Percentiles rank a stretch among this genome's conserved stretches.
These are phyloP conservation scores for Microctenopoma steveboyesi DNA, from an alignment of 2,797 vertebrate species.

Conservation along the genomic window DNA sequence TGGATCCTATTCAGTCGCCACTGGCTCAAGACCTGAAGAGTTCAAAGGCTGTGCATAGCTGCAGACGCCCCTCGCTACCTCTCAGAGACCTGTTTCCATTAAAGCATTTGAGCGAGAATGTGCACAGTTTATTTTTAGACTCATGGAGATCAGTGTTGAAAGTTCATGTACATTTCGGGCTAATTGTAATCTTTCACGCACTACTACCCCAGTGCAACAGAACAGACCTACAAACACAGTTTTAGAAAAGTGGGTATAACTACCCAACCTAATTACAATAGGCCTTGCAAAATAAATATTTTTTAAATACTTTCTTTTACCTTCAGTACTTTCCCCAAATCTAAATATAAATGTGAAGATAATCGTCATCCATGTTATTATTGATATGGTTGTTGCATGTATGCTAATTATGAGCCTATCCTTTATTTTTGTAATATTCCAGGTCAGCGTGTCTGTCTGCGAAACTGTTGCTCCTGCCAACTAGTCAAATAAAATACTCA, in stretches of 20 bases:
- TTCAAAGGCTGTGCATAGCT: constrained; percentile 48
- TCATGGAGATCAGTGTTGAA: constrained; percentile 41
- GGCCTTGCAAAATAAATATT: too few relatives aligned
- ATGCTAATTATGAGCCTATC: not conserved
- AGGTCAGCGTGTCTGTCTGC: constrained; percentile 2
- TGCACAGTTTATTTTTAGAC: constrained; percentile 61
- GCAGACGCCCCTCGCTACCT: constrained; percentile 25
- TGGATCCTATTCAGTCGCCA: constrained; percentile 51
- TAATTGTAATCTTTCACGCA: not conserved
- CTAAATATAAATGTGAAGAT: too few relatives aligned
- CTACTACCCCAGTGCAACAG: not conserved
- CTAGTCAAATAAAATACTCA: constrained; percentile 44
- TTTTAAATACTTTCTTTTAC: too few relatives aligned
- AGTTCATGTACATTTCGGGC: constrained; percentile 28
- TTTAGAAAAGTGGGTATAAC: too few relatives aligned
- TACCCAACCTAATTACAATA: too few relatives aligned
- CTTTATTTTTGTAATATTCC: not conserved
- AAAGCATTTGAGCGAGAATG: constrained; percentile 50
- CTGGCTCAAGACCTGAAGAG: constrained; percentile 23
- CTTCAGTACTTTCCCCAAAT: too few relatives aligned
- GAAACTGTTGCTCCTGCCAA: constrained; percentile 49
- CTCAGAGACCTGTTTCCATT: constrained; percentile 41
- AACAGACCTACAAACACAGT: not conserved
- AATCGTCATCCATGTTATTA: not conserved
- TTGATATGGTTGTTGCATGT: not conserved